Evolutionary conservation across 2,113 vertebrate genomes (phyloP).

Genomic region (Bos javanicus): DNA sequence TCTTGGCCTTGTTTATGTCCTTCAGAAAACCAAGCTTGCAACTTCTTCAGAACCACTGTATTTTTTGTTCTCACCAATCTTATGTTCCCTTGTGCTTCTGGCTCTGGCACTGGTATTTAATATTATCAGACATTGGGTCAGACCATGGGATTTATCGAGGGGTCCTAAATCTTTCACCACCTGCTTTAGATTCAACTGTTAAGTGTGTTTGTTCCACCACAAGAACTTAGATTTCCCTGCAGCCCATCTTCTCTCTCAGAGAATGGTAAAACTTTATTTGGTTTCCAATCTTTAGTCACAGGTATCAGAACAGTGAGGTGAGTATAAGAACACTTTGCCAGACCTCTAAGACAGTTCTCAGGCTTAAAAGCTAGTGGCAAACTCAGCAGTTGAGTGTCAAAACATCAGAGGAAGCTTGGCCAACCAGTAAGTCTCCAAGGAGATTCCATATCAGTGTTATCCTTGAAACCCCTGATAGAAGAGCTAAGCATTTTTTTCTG

Average conservation of each 20-base stretch:
- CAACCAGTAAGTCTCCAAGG: not conserved
- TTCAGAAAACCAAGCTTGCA: not conserved
- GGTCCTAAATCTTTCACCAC: not conserved
- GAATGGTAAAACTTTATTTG: not conserved
- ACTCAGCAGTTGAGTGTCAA: not conserved
- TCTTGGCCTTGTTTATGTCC: not conserved
- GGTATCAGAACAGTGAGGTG: not conserved
- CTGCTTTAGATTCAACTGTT: not conserved
- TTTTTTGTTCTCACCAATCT: not conserved
- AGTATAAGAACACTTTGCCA: not conserved
- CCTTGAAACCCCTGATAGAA: conserved; percentile 8
- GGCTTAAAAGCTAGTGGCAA: not conserved
- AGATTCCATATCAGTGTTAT: conserved; percentile 46
- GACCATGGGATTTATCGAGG: not conserved
- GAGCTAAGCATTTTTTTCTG: conserved; percentile 25
- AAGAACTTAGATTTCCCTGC: not conserved
- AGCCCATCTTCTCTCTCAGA: not conserved
- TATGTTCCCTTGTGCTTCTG: not conserved
- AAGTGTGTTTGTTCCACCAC: not conserved
- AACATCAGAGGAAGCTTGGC: not conserved
- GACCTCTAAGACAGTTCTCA: not conserved
- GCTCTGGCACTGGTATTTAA: not conserved
- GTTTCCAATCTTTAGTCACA: not conserved
- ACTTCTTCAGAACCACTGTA: not conserved
- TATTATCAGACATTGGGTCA: not conserved